Conservation (phyloP, 1,140 invertebrate species). For the Ptiloglossa arizonensis region DNA sequence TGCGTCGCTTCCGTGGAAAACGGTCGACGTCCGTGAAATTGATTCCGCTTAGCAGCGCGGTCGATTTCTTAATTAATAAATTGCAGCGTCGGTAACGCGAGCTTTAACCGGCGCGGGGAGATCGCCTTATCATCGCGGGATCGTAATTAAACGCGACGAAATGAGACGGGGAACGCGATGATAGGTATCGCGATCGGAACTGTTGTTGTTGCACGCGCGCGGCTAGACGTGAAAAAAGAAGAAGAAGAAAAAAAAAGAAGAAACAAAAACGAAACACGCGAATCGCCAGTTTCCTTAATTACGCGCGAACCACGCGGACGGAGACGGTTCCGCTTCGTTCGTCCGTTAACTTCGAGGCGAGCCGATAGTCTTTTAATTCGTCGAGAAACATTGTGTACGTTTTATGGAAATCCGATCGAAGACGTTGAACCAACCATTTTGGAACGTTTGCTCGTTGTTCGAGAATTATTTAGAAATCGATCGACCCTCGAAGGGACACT, state of each 20-base stretch:
- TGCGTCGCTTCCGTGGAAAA: background rate
- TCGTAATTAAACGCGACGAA: constrained; percentile 31
- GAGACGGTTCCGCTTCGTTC: constrained; percentile 3
- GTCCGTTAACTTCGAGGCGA: too few species aligned
- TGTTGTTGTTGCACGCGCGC: background rate
- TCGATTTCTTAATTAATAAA: constrained; percentile 26
- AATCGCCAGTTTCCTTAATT: constrained; percentile 22
- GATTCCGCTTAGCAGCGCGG: constrained; percentile 5
- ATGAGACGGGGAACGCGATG: constrained; percentile 3
- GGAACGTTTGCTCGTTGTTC: too few species aligned
- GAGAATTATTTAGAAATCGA: too few species aligned
- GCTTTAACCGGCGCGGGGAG: background rate
- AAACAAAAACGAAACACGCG: background rate
- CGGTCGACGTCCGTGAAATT: constrained; percentile 23
- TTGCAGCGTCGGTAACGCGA: background rate
- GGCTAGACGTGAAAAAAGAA: background rate
- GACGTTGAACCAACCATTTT: too few species aligned
- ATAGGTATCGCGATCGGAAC: background rate
- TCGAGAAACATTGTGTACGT: too few species aligned
- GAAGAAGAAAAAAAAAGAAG: too few species aligned
- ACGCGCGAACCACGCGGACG: background rate
- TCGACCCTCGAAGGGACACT: too few species aligned
- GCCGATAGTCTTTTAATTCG: too few species aligned
- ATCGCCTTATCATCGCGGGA: constrained; percentile 3
- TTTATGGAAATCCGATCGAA: too few species aligned